Evolutionary conservation across 2,888 invertebrate genomes (phyloP), one percentile per base, ranked within the genome.

Genomic region (Ichneumoninae sp.): DNA sequence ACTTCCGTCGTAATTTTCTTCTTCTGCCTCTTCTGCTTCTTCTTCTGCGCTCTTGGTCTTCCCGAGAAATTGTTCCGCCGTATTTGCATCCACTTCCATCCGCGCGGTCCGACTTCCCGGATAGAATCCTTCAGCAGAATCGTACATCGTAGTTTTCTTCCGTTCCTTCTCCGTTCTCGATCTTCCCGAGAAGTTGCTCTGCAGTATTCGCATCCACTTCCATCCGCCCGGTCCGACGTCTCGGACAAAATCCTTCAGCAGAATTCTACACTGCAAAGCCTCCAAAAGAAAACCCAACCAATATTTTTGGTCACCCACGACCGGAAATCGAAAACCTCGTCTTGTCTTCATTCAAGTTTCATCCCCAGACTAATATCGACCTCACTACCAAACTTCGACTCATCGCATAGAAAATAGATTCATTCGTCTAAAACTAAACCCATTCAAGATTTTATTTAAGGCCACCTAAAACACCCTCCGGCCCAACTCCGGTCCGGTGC

Each of bases 11-110:
- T 80, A 57, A 13, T 80, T 62, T 74, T 79, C 75, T 80, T 66
- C 71, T 71, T 52, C 80, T 52, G 44, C 40, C 60, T 70, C 71
- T 40, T 13, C 5, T 30, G 3, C 10, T 19, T 22, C 19, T 30
- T 60, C 57, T 40, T 16, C 26, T 26, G 1, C 68, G 62, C 16
- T 62, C 68, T 60, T 36, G 50, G 44, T 13, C 65, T 16, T 22
- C 36, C 44, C 26, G 26, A 62, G 75, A 83, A 76, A 57, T 52
- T 72, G 62, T 77, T 69, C 36, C 74, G 71, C 65, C 44, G 54
- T 70, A 74, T 78, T 79, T 75, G 69, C 69, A 81, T 80, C 52
- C 68, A 80, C 78, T 84, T 65, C 50, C 78, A 82, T 82, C 84
- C 84, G 70, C 78, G 70, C 75, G 81, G 74, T 44, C 62, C 68